Conservation (phyloP, 2,888 invertebrate species). For the Achlya flavicornis region DNA sequence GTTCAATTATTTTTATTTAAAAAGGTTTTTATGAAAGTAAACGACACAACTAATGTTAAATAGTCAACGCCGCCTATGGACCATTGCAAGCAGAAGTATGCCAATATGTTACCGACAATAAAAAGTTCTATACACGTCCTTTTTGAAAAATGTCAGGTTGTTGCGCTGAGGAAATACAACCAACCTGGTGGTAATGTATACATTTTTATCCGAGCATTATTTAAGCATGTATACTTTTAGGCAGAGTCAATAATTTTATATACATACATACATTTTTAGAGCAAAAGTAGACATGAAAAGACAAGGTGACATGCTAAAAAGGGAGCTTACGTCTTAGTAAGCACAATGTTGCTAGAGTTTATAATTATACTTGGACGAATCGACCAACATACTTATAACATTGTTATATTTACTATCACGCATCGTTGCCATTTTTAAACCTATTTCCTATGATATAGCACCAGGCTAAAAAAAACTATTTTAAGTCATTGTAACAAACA, state of each 20-base stretch:
- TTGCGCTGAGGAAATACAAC: too few relatives aligned
- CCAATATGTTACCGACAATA: too few relatives aligned
- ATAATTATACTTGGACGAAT: not conserved
- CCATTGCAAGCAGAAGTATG: too few relatives aligned
- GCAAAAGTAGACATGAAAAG: too few relatives aligned
- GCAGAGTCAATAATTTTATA: not conserved
- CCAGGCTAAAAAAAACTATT: slow-evolving; percentile 41
- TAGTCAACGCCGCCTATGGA: too few relatives aligned
- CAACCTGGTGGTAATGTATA: too few relatives aligned
- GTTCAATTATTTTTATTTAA: not conserved
- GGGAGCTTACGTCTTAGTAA: not conserved
- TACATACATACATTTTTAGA: not conserved
- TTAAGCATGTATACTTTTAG: too few relatives aligned
- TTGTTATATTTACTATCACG: slow-evolving; percentile 34
- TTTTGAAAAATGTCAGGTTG: too few relatives aligned
- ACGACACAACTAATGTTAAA: too few relatives aligned
- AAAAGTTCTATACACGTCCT: too few relatives aligned
- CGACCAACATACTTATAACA: slow-evolving; percentile 1
- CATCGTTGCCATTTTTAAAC: slow-evolving; percentile 24
- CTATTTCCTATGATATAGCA: slow-evolving; percentile 41
- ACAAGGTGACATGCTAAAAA: not conserved
- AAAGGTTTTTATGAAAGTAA: too few relatives aligned
- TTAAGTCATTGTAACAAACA: slow-evolving; percentile 15
- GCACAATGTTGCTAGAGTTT: not conserved
- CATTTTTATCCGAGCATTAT: too few relatives aligned